Evolutionary conservation across 2,113 vertebrate species (phyloP), one percentile per base, ranked within the genome.

Genomic region (Lanius ludovicianus): DNA sequence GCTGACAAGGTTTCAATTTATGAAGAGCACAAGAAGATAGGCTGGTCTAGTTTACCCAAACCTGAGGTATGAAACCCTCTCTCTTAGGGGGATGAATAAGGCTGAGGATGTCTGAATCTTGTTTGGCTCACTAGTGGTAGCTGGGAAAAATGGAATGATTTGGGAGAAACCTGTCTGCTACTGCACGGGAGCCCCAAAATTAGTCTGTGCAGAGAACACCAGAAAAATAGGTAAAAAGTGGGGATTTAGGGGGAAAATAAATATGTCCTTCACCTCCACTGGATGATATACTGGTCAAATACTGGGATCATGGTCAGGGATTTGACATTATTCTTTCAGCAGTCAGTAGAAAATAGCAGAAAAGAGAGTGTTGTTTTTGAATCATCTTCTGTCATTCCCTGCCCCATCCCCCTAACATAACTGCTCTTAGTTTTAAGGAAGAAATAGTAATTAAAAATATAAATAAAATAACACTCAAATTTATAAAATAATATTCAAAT

Each of bases 1-100:
- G 42, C 73, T 97, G 94, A 81, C 83, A 92, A 95, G 37, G 68
- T 87, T 96, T 89, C 47, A 35, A 24, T 91, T 97, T 94, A 60
- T 56, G 69, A 89, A 92, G 79, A 80, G 44, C 30, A 35, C 15
- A 37, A 19, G 77, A 90, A 93, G 76, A 67, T 39, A 53, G 69
- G 16, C 41, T 62, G 31, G 50, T 91, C 30, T 42, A 42, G 46
- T 97, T 93, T 90, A 93, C 73, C 65, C 87, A 95, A 95, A 95
- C 70, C 57, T 65, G 90, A 53, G 33, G 42, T 53, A 31, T 90
- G 91, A 96, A 96, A 6, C 27, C 35, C 63, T 88, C 75, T 89
- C 47, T 92, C 67, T 92, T 88, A 68, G 39, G n/a, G 49, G 57
- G 47, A 78, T 64, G 76, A 85, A 52, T 13, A 39, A 87, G 42